Percentiles rank a stretch among this genome's conserved stretches.
Conservation (phyloP, 2,888 invertebrate species). For the Pelosia muscerda region DNA sequence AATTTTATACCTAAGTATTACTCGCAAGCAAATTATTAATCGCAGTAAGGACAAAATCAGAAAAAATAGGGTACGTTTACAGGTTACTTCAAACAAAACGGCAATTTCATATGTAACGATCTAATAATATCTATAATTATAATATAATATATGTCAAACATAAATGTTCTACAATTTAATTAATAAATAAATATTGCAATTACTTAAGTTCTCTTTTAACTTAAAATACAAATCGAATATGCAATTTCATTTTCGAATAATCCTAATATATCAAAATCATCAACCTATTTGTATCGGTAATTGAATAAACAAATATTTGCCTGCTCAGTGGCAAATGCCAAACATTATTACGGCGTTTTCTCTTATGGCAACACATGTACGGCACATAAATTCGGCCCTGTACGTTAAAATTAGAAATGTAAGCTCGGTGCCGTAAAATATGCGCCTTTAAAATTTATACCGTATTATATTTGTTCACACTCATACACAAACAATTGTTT, state of each 20-base stretch:
- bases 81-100: too few relatives aligned
- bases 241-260: neutral
- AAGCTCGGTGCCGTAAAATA: conserved; percentile 76
- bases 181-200: too few relatives aligned
- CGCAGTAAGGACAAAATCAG: too few relatives aligned
- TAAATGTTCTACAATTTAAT: too few relatives aligned
- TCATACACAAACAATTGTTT: conserved; percentile 63
- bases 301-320: conserved; percentile 68
- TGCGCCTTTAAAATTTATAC: conserved; percentile 81
- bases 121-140: too few relatives aligned
- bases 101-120: too few relatives aligned
- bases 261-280: conserved; percentile 36
- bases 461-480: conserved; percentile 69
- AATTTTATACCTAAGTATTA: too few relatives aligned
- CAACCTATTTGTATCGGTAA: conserved; percentile 42
- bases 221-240: neutral
- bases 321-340: conserved; percentile 63
- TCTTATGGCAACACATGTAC: conserved; percentile 81
- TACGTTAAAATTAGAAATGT: conserved; percentile 85
- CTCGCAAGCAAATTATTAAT: too few relatives aligned
- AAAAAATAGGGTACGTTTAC: too few relatives aligned
- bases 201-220: too few relatives aligned
- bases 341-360: conserved; percentile 74
- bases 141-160: too few relatives aligned
- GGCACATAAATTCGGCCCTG: conserved; percentile 79